Evolutionary conservation across 1,140 invertebrate genomes (phyloP).

Genomic region (Propsilocerus akamusi): DNA sequence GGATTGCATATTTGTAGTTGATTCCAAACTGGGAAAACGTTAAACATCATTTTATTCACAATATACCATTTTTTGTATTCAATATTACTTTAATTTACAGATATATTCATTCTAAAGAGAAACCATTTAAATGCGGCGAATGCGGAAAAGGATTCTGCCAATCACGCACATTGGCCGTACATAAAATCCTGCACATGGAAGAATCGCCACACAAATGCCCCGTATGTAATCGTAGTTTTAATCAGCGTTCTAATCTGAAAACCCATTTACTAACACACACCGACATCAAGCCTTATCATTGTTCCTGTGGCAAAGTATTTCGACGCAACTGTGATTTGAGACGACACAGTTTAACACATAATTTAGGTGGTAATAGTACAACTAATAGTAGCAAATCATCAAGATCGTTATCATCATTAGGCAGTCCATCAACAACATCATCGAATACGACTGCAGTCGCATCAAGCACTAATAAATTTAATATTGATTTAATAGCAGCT

Average conservation of each 20-base stretch:
- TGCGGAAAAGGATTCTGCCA: slow-evolving; percentile 96
- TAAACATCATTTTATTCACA: background rate
- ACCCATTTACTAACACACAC: slow-evolving; percentile 90
- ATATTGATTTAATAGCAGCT: slow-evolving; percentile 4
- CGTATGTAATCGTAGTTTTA: slow-evolving; percentile 73
- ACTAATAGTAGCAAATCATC: slow-evolving; percentile 1
- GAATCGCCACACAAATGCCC: slow-evolving; percentile 85
- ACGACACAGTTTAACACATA: slow-evolving; percentile 66
- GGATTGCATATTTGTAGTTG: background rate
- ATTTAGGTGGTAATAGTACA: slow-evolving; percentile 36
- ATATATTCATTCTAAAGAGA: slow-evolving; percentile 94
- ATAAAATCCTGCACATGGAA: slow-evolving; percentile 83
- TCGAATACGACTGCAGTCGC: background rate
- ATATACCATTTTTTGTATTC: background rate
- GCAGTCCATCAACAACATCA: background rate
- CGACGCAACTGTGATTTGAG: slow-evolving; percentile 68
- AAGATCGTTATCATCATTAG: background rate
- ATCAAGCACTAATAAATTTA: slow-evolving; percentile 2
- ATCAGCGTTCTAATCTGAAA: slow-evolving; percentile 81
- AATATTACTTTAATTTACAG: slow-evolving; percentile 36
- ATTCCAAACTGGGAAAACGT: too few species aligned
- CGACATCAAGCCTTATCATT: slow-evolving; percentile 87
- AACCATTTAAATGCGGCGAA: slow-evolving; percentile 89
- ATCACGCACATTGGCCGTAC: slow-evolving; percentile 78
- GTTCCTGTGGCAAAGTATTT: slow-evolving; percentile 77